Evolutionary conservation across 2,113 vertebrate species (phyloP).

Genomic region (Raja brachyura): DNA sequence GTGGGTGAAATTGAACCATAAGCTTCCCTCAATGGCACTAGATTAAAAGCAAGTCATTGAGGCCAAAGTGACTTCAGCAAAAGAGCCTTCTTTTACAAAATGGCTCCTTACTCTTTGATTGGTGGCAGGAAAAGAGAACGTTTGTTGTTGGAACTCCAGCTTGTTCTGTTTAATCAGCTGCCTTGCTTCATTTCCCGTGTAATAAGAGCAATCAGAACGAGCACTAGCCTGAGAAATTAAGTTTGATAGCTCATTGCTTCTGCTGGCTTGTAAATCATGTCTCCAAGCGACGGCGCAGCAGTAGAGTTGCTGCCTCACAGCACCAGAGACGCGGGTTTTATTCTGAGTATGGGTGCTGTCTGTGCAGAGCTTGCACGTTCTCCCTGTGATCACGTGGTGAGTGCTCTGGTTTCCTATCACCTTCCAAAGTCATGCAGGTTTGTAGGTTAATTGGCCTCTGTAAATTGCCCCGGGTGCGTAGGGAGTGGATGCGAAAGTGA

Average conservation of each 20-base stretch:
- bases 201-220: not conserved
- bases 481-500: too few species aligned
- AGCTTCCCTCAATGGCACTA: not conserved
- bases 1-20: not conserved
- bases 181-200: not conserved
- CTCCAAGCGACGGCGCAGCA: too few species aligned
- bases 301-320: too few species aligned
- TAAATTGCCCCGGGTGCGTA: too few species aligned
- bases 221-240: not conserved
- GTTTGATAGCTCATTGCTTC: not conserved
- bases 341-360: too few species aligned
- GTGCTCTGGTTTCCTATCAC: too few species aligned
- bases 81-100: not conserved
- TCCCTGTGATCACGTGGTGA: too few species aligned
- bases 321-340: too few species aligned
- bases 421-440: too few species aligned
- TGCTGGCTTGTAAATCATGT: not conserved
- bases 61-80: not conserved
- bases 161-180: not conserved
- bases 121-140: not conserved
- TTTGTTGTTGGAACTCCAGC: not conserved
- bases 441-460: too few species aligned
- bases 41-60: not conserved
- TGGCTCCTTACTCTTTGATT: not conserved
- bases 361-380: too few species aligned